Percentiles rank a stretch among this genome's conserved stretches.
Conservation (phyloP, 23 tunicate genomes). For the Trididemnum clinides region DNA sequence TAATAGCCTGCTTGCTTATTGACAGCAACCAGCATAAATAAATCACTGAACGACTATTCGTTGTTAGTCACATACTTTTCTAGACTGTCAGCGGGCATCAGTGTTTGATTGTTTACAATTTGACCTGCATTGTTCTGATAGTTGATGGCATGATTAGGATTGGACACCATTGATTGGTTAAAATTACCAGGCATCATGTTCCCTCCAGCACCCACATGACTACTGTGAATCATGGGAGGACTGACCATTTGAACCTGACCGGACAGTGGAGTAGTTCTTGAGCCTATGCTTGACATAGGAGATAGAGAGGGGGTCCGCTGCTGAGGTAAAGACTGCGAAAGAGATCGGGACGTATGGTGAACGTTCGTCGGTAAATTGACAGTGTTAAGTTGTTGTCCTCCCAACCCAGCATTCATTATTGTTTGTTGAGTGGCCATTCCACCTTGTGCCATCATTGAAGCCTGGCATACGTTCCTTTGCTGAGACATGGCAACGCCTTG, state of each 20-base stretch:
- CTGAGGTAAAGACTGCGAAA: conserved; percentile 56
- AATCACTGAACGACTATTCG: conserved; percentile 4
- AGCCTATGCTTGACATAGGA: conserved; percentile 38
- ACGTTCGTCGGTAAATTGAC: conserved; percentile 5
- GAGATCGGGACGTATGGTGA: conserved; percentile 44
- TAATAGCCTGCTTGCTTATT: background rate
- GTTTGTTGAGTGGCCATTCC: conserved; percentile 22
- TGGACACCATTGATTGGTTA: conserved; percentile 36
- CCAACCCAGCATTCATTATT: conserved; percentile 26
- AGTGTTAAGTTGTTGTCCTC: conserved; percentile 49
- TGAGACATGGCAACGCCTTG: conserved; percentile 32
- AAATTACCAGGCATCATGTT: conserved; percentile 27
- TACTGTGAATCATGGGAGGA: conserved; percentile 23
- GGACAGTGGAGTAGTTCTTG: conserved; percentile 53
- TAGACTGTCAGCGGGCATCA: conserved; percentile 37
- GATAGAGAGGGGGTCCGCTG: conserved; percentile 59
- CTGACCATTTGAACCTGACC: conserved; percentile 40
- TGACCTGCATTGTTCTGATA: conserved; percentile 1
- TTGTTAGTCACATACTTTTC: conserved; percentile 64
- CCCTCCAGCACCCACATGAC: background rate
- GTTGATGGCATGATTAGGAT: conserved; percentile 15
- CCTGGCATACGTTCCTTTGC: conserved; percentile 22
- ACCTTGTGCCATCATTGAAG: conserved; percentile 54
- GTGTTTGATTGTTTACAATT: conserved; percentile 13
- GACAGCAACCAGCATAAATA: conserved; percentile 13